Evolutionary conservation across 2,797 vertebrate genomes (phyloP).

Genomic region (Choloepus didactylus): DNA sequence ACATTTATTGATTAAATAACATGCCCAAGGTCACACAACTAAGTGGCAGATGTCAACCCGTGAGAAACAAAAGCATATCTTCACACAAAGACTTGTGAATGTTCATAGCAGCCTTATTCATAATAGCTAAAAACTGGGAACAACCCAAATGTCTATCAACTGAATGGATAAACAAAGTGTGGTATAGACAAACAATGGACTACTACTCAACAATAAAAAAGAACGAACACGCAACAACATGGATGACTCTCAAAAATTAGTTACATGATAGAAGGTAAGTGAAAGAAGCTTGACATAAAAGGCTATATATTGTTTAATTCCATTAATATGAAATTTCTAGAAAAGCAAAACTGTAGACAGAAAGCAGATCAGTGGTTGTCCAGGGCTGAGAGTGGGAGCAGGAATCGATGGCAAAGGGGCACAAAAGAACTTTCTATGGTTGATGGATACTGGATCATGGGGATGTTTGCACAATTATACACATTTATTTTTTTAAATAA

Average conservation of each 20-base stretch:
- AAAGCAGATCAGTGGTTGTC: background rate
- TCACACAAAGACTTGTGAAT: background rate
- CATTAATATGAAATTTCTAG: background rate
- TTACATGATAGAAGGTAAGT: slow-evolving; percentile 9
- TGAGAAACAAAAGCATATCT: background rate
- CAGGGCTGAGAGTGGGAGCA: background rate
- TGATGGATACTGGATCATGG: background rate
- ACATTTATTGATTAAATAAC: background rate
- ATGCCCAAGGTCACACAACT: background rate
- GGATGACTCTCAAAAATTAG: background rate
- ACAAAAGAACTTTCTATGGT: background rate
- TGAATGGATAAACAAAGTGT: background rate
- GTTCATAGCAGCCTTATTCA: background rate
- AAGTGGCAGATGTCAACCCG: background rate
- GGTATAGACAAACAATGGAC: background rate
- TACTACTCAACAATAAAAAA: background rate
- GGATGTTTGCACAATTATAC: background rate
- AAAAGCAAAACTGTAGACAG: background rate
- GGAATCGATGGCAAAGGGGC: background rate
- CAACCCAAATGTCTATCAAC: background rate
- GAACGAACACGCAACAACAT: background rate
- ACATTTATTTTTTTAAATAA: background rate
- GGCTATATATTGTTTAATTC: background rate
- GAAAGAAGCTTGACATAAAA: slow-evolving; percentile 24
- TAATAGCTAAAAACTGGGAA: background rate